Evolutionary conservation across 2,797 vertebrate species (phyloP).

Genomic region (Diplodus puntazzo): DNA sequence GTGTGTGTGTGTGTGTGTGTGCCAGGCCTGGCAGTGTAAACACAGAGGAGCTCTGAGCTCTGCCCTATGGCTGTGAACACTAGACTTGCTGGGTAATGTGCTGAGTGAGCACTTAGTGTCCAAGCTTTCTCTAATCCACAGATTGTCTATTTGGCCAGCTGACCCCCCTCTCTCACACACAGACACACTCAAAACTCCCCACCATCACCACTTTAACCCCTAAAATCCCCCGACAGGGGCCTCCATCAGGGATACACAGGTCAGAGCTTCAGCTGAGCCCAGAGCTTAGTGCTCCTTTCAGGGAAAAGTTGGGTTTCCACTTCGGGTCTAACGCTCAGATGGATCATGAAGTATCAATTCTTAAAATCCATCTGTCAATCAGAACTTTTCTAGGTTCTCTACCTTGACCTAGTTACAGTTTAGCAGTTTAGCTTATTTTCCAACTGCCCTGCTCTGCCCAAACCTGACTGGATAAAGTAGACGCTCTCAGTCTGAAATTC

Average conservation of each 20-base stretch:
- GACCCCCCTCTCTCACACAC: conserved; percentile 35
- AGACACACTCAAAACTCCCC: conserved; percentile 25
- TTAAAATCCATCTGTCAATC: not conserved
- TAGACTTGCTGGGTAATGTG: conserved; percentile 78
- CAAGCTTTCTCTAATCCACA: conserved; percentile 79
- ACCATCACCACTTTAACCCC: conserved; percentile 40
- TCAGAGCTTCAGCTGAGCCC: conserved; percentile 46
- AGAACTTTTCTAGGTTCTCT: not conserved
- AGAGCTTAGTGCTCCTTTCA: conserved; percentile 23
- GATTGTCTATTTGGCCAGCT: conserved; percentile 76
- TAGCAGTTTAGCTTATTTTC: not conserved
- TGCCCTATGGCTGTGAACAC: conserved; percentile 77
- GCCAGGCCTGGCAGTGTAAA: conserved; percentile 68
- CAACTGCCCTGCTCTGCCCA: not conserved
- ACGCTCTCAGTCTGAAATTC: not conserved
- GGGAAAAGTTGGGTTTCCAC: conserved; percentile 29
- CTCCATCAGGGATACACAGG: conserved; percentile 54
- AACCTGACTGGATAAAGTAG: not conserved
- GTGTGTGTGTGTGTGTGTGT: conserved; percentile 43
- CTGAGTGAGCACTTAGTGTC: conserved; percentile 82
- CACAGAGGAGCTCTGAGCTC: conserved; percentile 67
- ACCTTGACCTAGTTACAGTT: not conserved
- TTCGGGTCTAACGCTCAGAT: not conserved
- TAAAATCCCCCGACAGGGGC: conserved; percentile 48
- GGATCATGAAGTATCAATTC: not conserved